Evolutionary conservation across 2,888 invertebrate genomes (phyloP).

Genomic region (Trichogramma dendrolimi): DNA sequence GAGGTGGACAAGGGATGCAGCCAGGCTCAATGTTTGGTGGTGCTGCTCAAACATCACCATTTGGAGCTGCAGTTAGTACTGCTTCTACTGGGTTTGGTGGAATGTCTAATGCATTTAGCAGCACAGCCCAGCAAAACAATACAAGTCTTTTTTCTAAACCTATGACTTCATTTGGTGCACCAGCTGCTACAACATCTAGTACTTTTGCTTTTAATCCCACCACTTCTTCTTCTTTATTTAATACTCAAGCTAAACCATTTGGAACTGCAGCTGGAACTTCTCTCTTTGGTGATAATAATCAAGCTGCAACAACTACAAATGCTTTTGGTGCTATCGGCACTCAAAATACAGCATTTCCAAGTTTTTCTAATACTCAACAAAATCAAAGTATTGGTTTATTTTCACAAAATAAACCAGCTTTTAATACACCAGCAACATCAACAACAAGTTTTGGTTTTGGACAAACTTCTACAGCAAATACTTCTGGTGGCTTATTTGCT

Average conservation of each 20-base stretch:
- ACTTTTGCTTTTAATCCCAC: slow-evolving; percentile 51
- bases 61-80: slow-evolving; percentile 48
- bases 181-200: slow-evolving; percentile 53
- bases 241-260: slow-evolving; percentile 52
- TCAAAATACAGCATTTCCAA: slow-evolving; percentile 46
- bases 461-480: slow-evolving; percentile 48
- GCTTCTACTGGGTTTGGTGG: slow-evolving; percentile 56
- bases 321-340: slow-evolving; percentile 45
- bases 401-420: slow-evolving; percentile 51
- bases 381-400: slow-evolving; percentile 51
- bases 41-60: slow-evolving; percentile 51
- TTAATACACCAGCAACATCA: slow-evolving; percentile 45
- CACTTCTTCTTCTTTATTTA: slow-evolving; percentile 49
- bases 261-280: slow-evolving; percentile 50
- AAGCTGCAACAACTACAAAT: slow-evolving; percentile 45
- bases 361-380: slow-evolving; percentile 30
- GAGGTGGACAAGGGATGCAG: slow-evolving; percentile 54
- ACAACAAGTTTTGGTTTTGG: slow-evolving; percentile 51
- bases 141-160: slow-evolving; percentile 67
- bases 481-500: slow-evolving; percentile 54
- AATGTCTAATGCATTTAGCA: slow-evolving; percentile 54
- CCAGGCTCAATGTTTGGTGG: slow-evolving; percentile 48
- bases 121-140: slow-evolving; percentile 57
- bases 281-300: slow-evolving; percentile 46
- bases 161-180: slow-evolving; percentile 59